Percentiles rank a stretch among this genome's conserved stretches.
Conservation (phyloP, 2,113 vertebrate genomes). For the human (Homo sapiens) region DNA sequence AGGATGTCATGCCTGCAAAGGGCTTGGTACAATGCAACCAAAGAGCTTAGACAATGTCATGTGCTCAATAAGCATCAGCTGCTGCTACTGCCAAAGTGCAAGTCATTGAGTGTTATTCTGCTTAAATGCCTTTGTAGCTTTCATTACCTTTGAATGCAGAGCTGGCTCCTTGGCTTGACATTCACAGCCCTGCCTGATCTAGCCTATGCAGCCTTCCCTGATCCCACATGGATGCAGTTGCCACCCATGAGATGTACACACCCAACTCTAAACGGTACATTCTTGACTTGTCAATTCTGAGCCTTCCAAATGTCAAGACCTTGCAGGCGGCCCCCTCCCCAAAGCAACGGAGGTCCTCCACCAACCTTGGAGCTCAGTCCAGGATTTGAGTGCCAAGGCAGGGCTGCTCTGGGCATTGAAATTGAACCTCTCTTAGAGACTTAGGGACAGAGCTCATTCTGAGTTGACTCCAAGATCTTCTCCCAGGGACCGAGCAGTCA, state of each 20-base stretch:
- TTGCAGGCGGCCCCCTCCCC: not conserved
- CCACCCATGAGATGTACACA: not conserved
- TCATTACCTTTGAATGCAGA: no score
- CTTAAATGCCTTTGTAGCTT: not conserved
- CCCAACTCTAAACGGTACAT: not conserved
- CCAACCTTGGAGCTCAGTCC: not conserved
- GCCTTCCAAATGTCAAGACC: not conserved
- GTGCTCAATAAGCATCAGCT: not conserved
- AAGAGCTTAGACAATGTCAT: not conserved
- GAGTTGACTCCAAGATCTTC: not conserved
- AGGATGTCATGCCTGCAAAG: no score
- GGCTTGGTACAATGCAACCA: not conserved
- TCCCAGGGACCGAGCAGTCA: not conserved
- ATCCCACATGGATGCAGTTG: not conserved
- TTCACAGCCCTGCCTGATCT: not conserved
- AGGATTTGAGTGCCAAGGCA: not conserved
- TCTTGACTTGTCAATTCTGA: not conserved
- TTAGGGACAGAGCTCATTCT: not conserved
- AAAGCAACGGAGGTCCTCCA: not conserved
- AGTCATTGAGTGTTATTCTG: not conserved
- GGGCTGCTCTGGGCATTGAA: not conserved
- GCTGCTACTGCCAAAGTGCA: not conserved
- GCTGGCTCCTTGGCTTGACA: not conserved
- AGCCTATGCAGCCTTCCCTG: not conserved
- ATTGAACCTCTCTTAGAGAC: not conserved